These are phyloP conservation scores for Drosophila ironensis DNA, from an alignment of 1,140 invertebrate genomes.

Conservation along the genomic window DNA sequence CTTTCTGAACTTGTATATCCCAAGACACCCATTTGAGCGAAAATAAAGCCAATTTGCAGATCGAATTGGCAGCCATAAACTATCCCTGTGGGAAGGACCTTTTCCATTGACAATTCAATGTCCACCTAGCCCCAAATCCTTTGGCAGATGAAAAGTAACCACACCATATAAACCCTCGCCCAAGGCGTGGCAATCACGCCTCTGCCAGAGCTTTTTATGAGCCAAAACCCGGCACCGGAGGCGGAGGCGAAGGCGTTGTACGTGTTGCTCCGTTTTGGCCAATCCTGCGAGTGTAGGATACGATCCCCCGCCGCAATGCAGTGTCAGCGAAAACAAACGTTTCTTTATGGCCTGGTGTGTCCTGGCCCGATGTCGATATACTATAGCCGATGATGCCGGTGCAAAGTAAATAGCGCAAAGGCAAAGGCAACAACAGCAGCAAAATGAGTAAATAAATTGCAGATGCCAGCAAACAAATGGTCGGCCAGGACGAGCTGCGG, in stretches of 20 bases:
- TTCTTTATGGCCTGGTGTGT: constrained; percentile 3
- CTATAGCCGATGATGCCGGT: constrained; percentile 42
- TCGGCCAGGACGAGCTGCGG: constrained; percentile 5
- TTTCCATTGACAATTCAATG: constrained; percentile 4
- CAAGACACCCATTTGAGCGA: background rate
- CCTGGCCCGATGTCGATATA: constrained; percentile 5
- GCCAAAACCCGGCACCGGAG: background rate
- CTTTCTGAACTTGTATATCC: background rate
- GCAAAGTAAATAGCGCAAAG: constrained; percentile 50
- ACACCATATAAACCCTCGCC: constrained; percentile 30
- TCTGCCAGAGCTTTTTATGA: background rate
- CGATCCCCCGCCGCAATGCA: constrained; percentile 4
- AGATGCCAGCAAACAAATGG: constrained; percentile 63
- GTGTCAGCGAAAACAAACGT: constrained; percentile 20
- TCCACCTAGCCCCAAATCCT: background rate
- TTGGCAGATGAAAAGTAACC: constrained; percentile 2
- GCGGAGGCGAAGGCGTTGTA: constrained; percentile 7
- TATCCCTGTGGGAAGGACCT: background rate
- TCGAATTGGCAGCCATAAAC: background rate
- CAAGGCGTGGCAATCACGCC: constrained; percentile 19
- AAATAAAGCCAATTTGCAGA: background rate
- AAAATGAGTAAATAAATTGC: constrained; percentile 62
- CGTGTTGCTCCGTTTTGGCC: constrained; percentile 29
- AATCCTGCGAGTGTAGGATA: constrained; percentile 19
- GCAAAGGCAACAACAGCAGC: background rate